Evolutionary conservation across 2,888 invertebrate genomes (phyloP), one percentile per base, ranked within the genome.

Genomic region (Agonopterix alstromeriana): DNA sequence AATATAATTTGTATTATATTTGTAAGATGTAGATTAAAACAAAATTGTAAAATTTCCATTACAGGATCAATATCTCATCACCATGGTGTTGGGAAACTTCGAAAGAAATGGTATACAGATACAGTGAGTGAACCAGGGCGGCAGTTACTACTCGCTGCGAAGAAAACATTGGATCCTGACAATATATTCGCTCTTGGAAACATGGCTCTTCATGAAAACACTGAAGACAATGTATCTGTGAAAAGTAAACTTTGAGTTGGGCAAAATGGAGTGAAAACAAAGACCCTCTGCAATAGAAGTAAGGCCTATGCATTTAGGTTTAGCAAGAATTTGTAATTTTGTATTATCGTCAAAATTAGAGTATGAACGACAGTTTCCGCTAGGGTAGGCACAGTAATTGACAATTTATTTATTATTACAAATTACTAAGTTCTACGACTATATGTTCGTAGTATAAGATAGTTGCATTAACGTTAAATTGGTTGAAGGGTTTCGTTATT

Each of bases 131-230:
- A 92, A 12, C 91, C 95, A 0, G 98, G 98, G 0, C 89, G 94
- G 0, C 90, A 91, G 8, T 87, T 98, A 10, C 93, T 97, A 61
- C 82, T 92, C 1, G 95, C 97, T 0, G 92, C 98, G 0, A 99
- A 99, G 78, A 77, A 90, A 10, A 93, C 95, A 56, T 82, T 99
- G 17, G 99, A 99, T 78, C 99, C 99, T 0, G 92, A 95, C 53
- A 98, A 99, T 77, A 94, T 98, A 53, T 99, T 99, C 81, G 98
- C 96, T 0, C 91, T 92, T 52, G 94, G 95, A 38, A 99, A 99
- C 82, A 79, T 88, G 70, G 78, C 72, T 1, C 74, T 87, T 40
- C 80, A 73, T 14, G 74, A 73, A 42, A 52, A 53, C 7, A 45
- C 35, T 9, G 48, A 50, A 47, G 47, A 51, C n/a, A 57, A 61